These are phyloP conservation scores for Agapornis roseicollis DNA, from an alignment of 2,113 vertebrate species.

Conservation along the genomic window DNA sequence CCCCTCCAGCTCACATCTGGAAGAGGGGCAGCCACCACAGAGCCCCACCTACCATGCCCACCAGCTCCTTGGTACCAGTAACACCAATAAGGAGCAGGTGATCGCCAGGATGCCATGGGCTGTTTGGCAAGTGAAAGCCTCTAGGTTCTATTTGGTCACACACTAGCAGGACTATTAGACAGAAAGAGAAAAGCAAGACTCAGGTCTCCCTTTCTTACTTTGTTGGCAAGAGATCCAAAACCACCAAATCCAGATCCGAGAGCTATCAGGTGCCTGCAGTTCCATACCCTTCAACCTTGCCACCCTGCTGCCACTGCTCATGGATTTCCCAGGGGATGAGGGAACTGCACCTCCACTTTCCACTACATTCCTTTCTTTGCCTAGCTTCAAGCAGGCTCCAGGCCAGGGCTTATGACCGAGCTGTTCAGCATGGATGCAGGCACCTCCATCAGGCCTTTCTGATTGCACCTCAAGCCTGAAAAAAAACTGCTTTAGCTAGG, in stretches of 20 bases:
- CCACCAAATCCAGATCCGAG: neutral
- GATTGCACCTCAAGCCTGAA: neutral
- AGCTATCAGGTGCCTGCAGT: neutral
- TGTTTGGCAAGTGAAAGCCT: neutral
- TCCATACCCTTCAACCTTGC: neutral
- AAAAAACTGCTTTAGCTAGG: neutral
- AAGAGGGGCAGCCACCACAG: neutral
- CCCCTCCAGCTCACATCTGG: neutral
- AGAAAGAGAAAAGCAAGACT: neutral
- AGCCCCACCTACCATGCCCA: neutral
- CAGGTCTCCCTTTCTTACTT: neutral
- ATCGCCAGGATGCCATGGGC: neutral
- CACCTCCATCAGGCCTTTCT: neutral
- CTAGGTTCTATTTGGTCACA: neutral
- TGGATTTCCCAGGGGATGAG: neutral
- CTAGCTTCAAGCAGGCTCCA: slow-evolving; percentile 5
- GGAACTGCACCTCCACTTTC: neutral
- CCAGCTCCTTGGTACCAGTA: neutral
- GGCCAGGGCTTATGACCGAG: neutral
- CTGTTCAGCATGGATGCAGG: neutral
- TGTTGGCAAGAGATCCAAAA: neutral
- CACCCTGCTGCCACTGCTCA: neutral
- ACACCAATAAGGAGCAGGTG: neutral
- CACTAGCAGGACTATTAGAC: neutral
- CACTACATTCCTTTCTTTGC: neutral